These are phyloP conservation scores for Poecilia latipinna DNA, from an alignment of 2,113 vertebrate species.

Conservation along the genomic window DNA sequence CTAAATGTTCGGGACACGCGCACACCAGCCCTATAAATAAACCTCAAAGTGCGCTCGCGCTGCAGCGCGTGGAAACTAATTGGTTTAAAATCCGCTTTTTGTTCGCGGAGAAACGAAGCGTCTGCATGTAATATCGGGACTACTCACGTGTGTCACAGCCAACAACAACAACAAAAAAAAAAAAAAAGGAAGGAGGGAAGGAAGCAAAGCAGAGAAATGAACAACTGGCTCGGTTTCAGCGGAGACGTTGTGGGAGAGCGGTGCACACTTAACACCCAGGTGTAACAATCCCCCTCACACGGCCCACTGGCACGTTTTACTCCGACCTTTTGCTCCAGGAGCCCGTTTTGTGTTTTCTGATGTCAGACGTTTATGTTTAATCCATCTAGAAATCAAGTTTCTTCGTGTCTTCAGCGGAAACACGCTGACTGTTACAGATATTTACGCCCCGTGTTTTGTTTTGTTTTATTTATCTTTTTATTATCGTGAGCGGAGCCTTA, in stretches of 20 bases:
- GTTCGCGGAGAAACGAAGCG: slow-evolving; percentile 33
- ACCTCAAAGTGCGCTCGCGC: not conserved
- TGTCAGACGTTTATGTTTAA: not conserved
- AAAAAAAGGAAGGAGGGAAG: not conserved
- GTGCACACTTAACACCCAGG: slow-evolving; percentile 68
- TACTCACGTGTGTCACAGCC: slow-evolving; percentile 31
- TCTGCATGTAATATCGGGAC: slow-evolving; percentile 35
- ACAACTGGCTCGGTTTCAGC: slow-evolving; percentile 19
- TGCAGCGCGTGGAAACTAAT: slow-evolving; percentile 42
- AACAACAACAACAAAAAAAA: not conserved
- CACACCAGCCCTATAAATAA: slow-evolving; percentile 40
- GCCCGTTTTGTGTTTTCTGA: not conserved
- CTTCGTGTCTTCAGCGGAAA: not conserved
- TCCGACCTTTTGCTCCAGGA: not conserved
- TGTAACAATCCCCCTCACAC: slow-evolving; percentile 27
- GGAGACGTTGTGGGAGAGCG: slow-evolving; percentile 22
- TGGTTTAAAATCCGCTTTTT: slow-evolving; percentile 23
- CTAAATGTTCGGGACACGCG: slow-evolving; percentile 27
- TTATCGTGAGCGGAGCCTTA: slow-evolving; percentile 25
- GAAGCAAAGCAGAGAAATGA: not conserved
- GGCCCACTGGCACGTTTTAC: not conserved
- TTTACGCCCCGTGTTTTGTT: not conserved
- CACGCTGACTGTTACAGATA: not conserved
- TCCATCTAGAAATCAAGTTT: not conserved
- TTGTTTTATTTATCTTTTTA: not conserved